Evolutionary conservation across 2,888 invertebrate genomes (phyloP).

Genomic region (Endomychus coccineus): DNA sequence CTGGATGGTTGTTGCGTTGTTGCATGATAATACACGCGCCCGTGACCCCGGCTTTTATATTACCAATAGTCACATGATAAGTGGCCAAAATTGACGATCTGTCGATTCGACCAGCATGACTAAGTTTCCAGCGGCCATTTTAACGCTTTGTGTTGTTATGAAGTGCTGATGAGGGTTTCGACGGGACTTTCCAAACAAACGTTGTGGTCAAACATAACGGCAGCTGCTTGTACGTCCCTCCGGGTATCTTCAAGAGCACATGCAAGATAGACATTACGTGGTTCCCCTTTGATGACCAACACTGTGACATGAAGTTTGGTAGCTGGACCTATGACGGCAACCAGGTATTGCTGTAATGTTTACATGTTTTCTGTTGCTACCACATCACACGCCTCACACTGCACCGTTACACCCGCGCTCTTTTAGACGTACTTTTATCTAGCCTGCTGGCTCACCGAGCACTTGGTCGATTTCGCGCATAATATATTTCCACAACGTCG

Average conservation of each 20-base stretch:
- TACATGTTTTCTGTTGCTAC: constrained; percentile 32
- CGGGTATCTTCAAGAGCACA: constrained; percentile 99
- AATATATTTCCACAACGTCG: not conserved
- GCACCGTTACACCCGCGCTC: too few species aligned
- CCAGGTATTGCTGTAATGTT: constrained; percentile 61
- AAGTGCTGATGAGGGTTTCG: constrained; percentile 99
- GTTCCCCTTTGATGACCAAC: constrained; percentile 99
- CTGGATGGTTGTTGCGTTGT: constrained; percentile 39
- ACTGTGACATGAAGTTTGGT: constrained; percentile 99
- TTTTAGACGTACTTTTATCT: too few species aligned
- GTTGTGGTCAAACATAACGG: constrained; percentile 98
- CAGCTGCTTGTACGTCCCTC: constrained; percentile 98
- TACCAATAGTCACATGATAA: not conserved
- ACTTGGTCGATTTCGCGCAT: not conserved
- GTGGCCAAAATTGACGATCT: constrained; percentile 9
- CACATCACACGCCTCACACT: constrained; percentile 26
- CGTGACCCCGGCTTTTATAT: constrained; percentile 20
- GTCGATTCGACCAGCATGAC: constrained; percentile 25
- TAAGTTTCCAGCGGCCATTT: constrained; percentile 32
- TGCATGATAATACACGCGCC: constrained; percentile 35
- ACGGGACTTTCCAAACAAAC: constrained; percentile 99
- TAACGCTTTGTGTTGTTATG: constrained; percentile 44
- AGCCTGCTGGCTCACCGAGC: constrained; percentile 3
- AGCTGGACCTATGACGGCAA: constrained; percentile 99
- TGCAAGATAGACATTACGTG: constrained; percentile 99